These are phyloP conservation scores for Trachymyrmex septentrionalis DNA, from an alignment of 1,140 invertebrate species.

Conservation along the genomic window DNA sequence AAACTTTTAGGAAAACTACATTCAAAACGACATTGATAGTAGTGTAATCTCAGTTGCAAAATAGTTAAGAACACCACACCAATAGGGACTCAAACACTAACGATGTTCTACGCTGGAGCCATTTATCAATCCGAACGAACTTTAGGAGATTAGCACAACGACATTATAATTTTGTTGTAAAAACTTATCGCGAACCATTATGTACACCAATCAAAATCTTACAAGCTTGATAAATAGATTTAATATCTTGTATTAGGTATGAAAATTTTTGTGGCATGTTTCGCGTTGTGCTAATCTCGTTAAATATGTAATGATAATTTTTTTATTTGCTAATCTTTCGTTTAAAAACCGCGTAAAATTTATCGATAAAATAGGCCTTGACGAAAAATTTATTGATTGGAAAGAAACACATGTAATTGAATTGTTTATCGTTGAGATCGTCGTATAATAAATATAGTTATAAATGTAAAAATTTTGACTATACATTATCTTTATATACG, in stretches of 20 bases:
- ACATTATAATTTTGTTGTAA: conserved; percentile 27
- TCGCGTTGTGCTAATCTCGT: conserved; percentile 59
- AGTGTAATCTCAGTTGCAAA: conserved; percentile 76
- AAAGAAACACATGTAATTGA: conserved; percentile 8
- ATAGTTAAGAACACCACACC: conserved; percentile 81
- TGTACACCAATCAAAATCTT: conserved; percentile 26
- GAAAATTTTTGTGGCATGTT: not conserved
- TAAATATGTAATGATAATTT: conserved; percentile 37
- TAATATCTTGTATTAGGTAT: not conserved
- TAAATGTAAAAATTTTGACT: not conserved
- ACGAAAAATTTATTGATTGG: conserved; percentile 2
- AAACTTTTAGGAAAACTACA: conserved; percentile 80
- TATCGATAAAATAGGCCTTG: conserved; percentile 27
- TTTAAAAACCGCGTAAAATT: conserved; percentile 1
- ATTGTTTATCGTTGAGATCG: not conserved
- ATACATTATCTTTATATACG: too few relatives aligned
- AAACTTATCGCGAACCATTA: conserved; percentile 41
- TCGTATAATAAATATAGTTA: not conserved
- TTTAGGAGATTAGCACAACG: conserved; percentile 68
- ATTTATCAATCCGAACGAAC: conserved; percentile 67
- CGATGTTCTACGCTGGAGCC: conserved; percentile 77
- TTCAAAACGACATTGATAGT: conserved; percentile 82
- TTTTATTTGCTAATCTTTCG: not conserved
- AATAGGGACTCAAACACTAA: conserved; percentile 82
- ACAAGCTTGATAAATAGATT: not conserved